Evolutionary conservation across 2,113 vertebrate genomes (phyloP), one percentile per base, ranked within the genome.

Genomic region (Pampusana beccarii): DNA sequence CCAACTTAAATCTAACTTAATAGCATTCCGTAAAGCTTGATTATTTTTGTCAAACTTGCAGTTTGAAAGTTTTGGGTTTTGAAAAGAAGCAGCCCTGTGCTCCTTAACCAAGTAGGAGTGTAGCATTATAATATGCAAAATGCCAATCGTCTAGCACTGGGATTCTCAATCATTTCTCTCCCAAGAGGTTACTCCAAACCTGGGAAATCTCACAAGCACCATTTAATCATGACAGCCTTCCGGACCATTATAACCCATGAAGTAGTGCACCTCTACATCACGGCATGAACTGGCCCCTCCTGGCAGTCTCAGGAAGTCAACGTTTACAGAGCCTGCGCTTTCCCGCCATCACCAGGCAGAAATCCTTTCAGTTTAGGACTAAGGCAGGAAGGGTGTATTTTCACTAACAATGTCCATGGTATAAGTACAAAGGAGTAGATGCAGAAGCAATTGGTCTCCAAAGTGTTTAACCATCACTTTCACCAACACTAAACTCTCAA

Each of bases 371-470:
- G 70, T 3, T 81, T 34, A 69, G 86, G 86, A 92, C 86, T 80
- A 53, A 89, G 72, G 65, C 88, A 90, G 77, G 83, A 92, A 90
- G 90, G 88, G 77, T 93, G 80, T 90, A 69, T 93, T 96, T 93
- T 92, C 65, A 72, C 53, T 87, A 75, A 86, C 83, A 34, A 48
- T 16, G 57, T 50, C 73, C 58, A 72, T 0, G 1, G 36, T 72
- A 16, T n/a, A 84, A 84, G 31, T 64, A 80, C n/a, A 44, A 77
- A 79, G 51, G 46, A 87, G 38, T 40, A 84, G 67, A 72, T 54
- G 29, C 26, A 95, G 77, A 80, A 88, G 36, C 25, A 64, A 13
- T 50, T 21, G 5, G 53, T 80, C 77, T 87, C 77, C 42, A 26
- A 53, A 88, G 44, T 71, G 65, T 78, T 92, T 75, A 40, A 67